These are phyloP conservation scores for Cephus runcator DNA, from an alignment of 2,888 invertebrate genomes.

Conservation along the genomic window DNA sequence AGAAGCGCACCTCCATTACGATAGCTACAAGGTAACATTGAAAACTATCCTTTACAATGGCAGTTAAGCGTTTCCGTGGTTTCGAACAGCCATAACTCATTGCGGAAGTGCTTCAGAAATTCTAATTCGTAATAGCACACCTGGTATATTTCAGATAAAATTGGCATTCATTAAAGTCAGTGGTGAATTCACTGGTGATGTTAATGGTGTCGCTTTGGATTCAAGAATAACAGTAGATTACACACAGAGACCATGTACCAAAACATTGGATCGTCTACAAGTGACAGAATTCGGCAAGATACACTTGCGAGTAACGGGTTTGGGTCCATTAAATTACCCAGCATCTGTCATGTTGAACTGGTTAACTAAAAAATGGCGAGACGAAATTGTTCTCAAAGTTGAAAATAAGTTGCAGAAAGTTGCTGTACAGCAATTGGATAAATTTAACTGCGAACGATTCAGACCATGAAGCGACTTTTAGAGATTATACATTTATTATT, in stretches of 20 bases:
- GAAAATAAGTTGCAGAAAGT: constrained; percentile 21
- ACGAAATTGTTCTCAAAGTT: constrained; percentile 27
- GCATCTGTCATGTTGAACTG: constrained; percentile 30
- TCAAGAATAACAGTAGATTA: constrained; percentile 31
- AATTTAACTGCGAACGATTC: constrained; percentile 36
- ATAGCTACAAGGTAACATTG: constrained; percentile 34
- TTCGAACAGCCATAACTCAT: not conserved
- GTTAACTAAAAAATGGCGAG: constrained; percentile 31
- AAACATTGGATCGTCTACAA: constrained; percentile 26
- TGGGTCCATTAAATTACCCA: constrained; percentile 29
- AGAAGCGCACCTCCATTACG: constrained; percentile 27
- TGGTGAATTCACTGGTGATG: constrained; percentile 28
- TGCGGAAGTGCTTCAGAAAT: not conserved
- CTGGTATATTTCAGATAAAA: constrained; percentile 10
- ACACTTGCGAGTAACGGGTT: constrained; percentile 33
- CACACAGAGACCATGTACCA: constrained; percentile 28
- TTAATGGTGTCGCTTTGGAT: constrained; percentile 29
- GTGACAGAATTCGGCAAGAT: constrained; percentile 33
- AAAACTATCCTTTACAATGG: not conserved
- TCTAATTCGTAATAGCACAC: not conserved
- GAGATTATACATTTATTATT: not conserved
- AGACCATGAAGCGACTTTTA: constrained; percentile 20
- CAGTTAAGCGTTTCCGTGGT: not conserved
- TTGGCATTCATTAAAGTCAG: constrained; percentile 28
- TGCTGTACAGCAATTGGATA: constrained; percentile 18